Base-by-base conservation (phyloP, 1,140 invertebrate genomes). In the Phymastichus coffea region DNA sequence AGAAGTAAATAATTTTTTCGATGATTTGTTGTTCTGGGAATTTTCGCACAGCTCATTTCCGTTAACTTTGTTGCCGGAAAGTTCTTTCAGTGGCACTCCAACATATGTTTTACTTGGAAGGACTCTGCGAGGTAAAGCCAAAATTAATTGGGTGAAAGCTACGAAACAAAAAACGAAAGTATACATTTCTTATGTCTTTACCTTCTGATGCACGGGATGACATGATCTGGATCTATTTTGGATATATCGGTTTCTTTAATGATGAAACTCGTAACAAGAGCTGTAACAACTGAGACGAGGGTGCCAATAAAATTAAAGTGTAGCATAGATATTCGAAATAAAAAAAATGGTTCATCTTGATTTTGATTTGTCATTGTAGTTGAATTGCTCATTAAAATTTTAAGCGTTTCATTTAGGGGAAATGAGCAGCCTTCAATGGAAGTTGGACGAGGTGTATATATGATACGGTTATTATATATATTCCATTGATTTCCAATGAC, bases 301-400 rank as follows among this genome's bases (percentile, higher is more conserved):
- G 79, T 73, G 20, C 82, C 84, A 51, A 85, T 82, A 4, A 83
- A 70, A 4, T 80, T 83, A 61, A 83, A 86, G 58, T 83, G 86
- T 47, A 86, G 81, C 63, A 86, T 87, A 2, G 85, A 85, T 48
- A 87, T 80, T 20, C 72, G 73, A 64, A 78, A 84, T 15, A 80
- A 53, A 26, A 64, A 51, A 19, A 68, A 68, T 4, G 70, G 62
- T 14, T 68, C 55, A 8, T 72, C 70, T 0, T 57, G 37, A 23
- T 53, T 9, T 17, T 25, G 26, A 2, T 20, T 2, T 1, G 22
- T 26, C 1, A 3, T 1, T 19, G 3, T 38, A 4, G 61, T 64
- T 4, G 52, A 46, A 2, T 43, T 44, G 0, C 63, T 66, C 9
- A 64, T 33, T 33, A 7, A 12, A 6, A 33, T 6, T 7, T 7